These are phyloP conservation scores for Pelvicachromis taeniatus DNA, from an alignment of 2,113 vertebrate genomes.

Conservation along the genomic window DNA sequence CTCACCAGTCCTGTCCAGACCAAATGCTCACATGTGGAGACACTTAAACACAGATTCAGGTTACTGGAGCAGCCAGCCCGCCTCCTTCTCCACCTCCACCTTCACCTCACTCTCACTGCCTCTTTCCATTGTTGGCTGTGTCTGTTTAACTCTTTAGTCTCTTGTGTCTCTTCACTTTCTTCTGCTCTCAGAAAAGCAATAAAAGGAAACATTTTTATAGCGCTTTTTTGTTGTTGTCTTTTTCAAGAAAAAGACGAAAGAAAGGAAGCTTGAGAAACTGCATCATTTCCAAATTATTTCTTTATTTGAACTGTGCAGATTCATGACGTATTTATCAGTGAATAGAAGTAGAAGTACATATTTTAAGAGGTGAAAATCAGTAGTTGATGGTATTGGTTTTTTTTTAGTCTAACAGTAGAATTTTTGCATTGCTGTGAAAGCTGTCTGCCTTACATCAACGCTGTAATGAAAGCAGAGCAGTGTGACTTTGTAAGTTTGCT, in stretches of 20 bases:
- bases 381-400: not conserved
- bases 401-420: not conserved
- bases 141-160: not conserved
- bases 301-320: not conserved
- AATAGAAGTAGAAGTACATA: not conserved
- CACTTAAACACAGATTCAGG: conserved; percentile 56
- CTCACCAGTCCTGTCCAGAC: conserved; percentile 13
- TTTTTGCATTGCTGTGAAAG: not conserved
- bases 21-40: conserved; percentile 55
- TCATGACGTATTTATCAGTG: not conserved
- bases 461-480: not conserved
- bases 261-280: not conserved
- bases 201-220: not conserved
- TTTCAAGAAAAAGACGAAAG: not conserved
- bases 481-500: not conserved
- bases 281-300: not conserved
- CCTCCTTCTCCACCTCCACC: conserved; percentile 3
- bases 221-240: not conserved
- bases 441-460: not conserved
- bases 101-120: not conserved
- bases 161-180: not conserved
- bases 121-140: not conserved
- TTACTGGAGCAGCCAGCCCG: conserved; percentile 36
- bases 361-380: not conserved
- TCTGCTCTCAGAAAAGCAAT: not conserved